These are phyloP conservation scores for Uloborus diversus DNA, from an alignment of 1,140 invertebrate species.

Conservation along the genomic window DNA sequence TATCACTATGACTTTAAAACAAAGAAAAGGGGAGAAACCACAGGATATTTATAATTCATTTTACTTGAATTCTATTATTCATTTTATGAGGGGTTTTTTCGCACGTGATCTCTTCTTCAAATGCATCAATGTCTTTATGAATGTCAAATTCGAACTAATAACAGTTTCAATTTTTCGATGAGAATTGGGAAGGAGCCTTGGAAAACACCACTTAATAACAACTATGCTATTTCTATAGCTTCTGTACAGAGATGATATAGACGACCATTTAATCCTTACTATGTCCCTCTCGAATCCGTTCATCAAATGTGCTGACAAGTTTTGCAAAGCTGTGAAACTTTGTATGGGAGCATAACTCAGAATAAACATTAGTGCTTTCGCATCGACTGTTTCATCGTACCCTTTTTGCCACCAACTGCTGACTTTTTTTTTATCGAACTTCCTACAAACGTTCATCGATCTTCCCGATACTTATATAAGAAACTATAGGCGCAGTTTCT, in stretches of 20 bases:
- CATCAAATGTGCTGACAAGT: background rate
- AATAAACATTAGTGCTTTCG: background rate
- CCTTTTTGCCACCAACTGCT: background rate
- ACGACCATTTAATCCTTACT: background rate
- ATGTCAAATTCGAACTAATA: too few species aligned
- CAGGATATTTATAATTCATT: too few species aligned
- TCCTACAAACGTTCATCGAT: background rate
- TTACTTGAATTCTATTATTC: too few species aligned
- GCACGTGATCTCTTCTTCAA: too few species aligned
- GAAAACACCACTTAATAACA: too few species aligned
- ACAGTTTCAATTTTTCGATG: too few species aligned
- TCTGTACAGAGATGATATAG: slow-evolving; percentile 7
- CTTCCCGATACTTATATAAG: slow-evolving; percentile 1
- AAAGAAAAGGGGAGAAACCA: too few species aligned
- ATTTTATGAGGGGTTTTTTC: too few species aligned
- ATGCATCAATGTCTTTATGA: too few species aligned
- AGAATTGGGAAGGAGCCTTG: too few species aligned
- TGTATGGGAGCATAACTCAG: background rate
- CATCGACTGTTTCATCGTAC: background rate
- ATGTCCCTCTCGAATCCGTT: background rate
- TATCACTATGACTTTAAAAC: too few species aligned
- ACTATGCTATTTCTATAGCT: background rate
- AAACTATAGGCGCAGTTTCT: background rate
- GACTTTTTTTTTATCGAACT: background rate
- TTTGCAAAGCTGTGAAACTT: background rate